Evolutionary conservation across 2,797 vertebrate genomes (phyloP).

Genomic region (Chaenodraco wilsoni): DNA sequence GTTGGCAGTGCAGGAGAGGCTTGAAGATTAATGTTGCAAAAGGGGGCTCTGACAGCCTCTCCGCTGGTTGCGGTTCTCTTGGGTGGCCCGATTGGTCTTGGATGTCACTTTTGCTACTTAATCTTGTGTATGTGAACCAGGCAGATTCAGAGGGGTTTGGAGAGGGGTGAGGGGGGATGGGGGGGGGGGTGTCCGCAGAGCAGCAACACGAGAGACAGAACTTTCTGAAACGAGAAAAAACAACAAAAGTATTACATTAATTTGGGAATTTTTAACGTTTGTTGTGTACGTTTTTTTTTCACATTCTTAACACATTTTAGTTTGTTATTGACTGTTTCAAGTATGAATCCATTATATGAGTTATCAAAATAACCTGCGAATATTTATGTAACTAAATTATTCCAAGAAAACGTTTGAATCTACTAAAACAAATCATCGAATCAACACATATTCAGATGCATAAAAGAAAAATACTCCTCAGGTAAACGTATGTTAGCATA

Average conservation of each 20-base stretch:
- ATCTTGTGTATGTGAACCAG: constrained; percentile 99
- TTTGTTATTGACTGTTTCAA: constrained; percentile 7
- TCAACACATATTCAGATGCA: not conserved
- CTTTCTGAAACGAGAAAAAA: constrained; percentile 8
- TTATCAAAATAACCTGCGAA: not conserved
- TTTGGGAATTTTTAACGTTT: not conserved
- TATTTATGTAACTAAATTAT: not conserved
- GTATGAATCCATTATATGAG: not conserved
- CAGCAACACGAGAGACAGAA: constrained; percentile 79
- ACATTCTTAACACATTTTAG: constrained; percentile 2
- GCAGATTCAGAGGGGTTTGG: constrained; percentile 86
- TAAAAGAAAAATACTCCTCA: not conserved
- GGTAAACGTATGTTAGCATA: too few relatives aligned
- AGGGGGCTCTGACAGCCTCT: constrained; percentile 95
- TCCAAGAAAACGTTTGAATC: not conserved
- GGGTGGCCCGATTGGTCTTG: constrained; percentile 99
- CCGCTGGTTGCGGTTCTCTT: constrained; percentile 92
- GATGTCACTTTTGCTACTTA: constrained; percentile 99
- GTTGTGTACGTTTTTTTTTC: not conserved
- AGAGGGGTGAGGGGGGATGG: constrained; percentile 64
- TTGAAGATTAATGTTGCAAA: constrained; percentile 98
- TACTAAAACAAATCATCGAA: not conserved
- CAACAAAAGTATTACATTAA: not conserved
- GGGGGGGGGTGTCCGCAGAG: constrained; percentile 74
- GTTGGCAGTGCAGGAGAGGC: constrained; percentile 95